Evolutionary conservation across 2,888 invertebrate genomes (phyloP), one percentile per base, ranked within the genome.

Genomic region (Thysanoteuthis rhombus): DNA sequence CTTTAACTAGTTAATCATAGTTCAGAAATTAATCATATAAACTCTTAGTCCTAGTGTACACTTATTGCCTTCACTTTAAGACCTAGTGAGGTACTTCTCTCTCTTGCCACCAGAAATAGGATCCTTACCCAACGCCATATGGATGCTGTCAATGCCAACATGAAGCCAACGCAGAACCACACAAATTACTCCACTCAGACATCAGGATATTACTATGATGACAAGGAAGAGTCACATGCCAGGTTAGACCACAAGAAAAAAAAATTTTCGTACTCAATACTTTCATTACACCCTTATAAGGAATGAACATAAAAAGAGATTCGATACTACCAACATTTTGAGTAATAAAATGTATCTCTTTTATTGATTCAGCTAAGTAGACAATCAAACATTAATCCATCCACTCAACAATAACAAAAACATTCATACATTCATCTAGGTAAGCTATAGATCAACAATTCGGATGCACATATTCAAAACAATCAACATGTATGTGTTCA

Each of bases 161-260:
- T 94, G 10, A 96, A 96, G 93, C 96, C 96, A 25, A 95, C 96
- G 91, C 96, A 96, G 94, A 96, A 95, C 93, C 95, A 95, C 94
- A 95, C 94, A 92, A 95, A 95, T 92, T 95, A 95, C 93, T 96
- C 97, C 32, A 96, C 96, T 47, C 96, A 96, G 91, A 96, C 95
- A 5, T 93, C 93, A n/a, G 94, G 92, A 75, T 95, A 95, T 90
- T 95, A 94, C 94, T 96, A 95, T 94, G 97, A 97, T 93, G 97
- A 97, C 52, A 95, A 95, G 92, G 96, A 96, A 93, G 96, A 96
- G 93, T 96, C 96, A 22, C 96, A 95, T 95, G 95, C 95, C n/a
- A 96, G 96, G 96, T 96, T 91, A n/a, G 89, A 75, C 19, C 16
- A 36, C 75, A 75, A 36, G n/a, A n/a, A 52, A 52, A 52, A 52